Percentiles rank a stretch among this genome's conserved stretches.
Conservation (phyloP, 2,113 vertebrate species). For the Vanacampus margaritifer region DNA sequence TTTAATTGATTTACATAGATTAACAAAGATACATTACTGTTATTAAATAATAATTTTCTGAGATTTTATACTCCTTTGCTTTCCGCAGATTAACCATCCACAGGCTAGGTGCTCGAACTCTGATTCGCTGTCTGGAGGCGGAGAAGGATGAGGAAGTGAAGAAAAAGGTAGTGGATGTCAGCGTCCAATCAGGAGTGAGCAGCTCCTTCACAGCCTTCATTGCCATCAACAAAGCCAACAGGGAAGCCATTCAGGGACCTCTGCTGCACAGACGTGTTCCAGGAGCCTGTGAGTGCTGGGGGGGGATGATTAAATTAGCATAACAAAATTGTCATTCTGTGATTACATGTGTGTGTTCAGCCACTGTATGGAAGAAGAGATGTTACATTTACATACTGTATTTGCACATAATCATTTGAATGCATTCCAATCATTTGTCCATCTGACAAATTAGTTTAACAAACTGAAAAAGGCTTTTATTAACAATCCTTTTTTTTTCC, state of each 20-base stretch:
- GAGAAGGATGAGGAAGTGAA: conserved; percentile 24
- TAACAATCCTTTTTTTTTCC: too few species aligned
- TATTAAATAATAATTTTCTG: background rate
- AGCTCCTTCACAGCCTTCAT: conserved; percentile 78
- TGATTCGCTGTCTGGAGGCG: conserved; percentile 71
- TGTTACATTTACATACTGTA: too few species aligned
- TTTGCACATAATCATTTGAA: background rate
- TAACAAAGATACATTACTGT: background rate
- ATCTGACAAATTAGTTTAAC: too few species aligned
- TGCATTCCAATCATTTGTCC: background rate
- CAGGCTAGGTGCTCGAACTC: conserved; percentile 71
- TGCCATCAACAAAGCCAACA: conserved; percentile 64
- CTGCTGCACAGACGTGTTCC: conserved; percentile 57
- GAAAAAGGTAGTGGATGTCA: conserved; percentile 67
- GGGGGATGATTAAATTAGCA: too few species aligned
- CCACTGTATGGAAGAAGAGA: too few species aligned
- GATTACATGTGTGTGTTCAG: background rate
- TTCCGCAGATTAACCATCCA: conserved; percentile 72
- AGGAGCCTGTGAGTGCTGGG: conserved; percentile 32
- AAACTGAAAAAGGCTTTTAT: too few species aligned
- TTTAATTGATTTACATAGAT: background rate
- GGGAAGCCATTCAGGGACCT: conserved; percentile 60
- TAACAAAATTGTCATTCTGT: background rate
- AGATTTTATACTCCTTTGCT: background rate
- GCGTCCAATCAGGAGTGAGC: conserved; percentile 74